Evolutionary conservation across 2,888 invertebrate species (phyloP).

Genomic region (Ceraclea dissimilis): DNA sequence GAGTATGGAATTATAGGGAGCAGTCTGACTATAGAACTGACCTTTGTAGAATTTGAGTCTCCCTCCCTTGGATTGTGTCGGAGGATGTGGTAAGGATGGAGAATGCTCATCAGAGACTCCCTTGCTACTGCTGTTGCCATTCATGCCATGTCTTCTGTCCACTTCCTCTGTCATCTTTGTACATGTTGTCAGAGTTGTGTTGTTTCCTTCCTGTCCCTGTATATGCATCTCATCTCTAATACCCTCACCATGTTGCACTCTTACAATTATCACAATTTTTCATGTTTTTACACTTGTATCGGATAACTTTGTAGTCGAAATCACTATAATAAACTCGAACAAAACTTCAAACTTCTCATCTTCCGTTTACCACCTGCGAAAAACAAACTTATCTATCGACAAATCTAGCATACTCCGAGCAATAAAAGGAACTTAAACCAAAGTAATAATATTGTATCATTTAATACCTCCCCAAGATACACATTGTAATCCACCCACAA

Average conservation of each 20-base stretch:
- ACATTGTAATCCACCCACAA: slow-evolving; percentile 48
- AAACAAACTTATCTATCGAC: slow-evolving; percentile 33
- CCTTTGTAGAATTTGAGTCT: slow-evolving; percentile 76
- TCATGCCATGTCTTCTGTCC: slow-evolving; percentile 66
- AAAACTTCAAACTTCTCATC: slow-evolving; percentile 46
- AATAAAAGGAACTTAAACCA: slow-evolving; percentile 7
- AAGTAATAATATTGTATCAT: slow-evolving; percentile 14
- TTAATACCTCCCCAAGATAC: slow-evolving; percentile 13
- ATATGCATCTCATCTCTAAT: slow-evolving; percentile 60
- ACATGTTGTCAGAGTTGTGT: slow-evolving; percentile 67
- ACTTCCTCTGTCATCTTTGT: slow-evolving; percentile 39
- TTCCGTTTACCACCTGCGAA: slow-evolving; percentile 47
- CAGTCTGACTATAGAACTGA: slow-evolving; percentile 29
- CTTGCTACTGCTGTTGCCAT: slow-evolving; percentile 59
- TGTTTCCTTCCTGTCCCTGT: slow-evolving; percentile 49
- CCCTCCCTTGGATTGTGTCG: slow-evolving; percentile 50
- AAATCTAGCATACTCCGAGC: slow-evolving; percentile 17
- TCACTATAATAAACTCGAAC: slow-evolving; percentile 18
- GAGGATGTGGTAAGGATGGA: slow-evolving; percentile 36
- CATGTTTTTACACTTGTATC: slow-evolving; percentile 9
- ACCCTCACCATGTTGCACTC: slow-evolving; percentile 41
- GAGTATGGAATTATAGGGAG: neutral
- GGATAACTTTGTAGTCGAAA: slow-evolving; percentile 9
- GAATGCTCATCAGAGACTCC: slow-evolving; percentile 35
- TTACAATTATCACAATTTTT: slow-evolving; percentile 30